Conservation (phyloP, 2,113 vertebrate species). For the Saimiri boliviensis region DNA sequence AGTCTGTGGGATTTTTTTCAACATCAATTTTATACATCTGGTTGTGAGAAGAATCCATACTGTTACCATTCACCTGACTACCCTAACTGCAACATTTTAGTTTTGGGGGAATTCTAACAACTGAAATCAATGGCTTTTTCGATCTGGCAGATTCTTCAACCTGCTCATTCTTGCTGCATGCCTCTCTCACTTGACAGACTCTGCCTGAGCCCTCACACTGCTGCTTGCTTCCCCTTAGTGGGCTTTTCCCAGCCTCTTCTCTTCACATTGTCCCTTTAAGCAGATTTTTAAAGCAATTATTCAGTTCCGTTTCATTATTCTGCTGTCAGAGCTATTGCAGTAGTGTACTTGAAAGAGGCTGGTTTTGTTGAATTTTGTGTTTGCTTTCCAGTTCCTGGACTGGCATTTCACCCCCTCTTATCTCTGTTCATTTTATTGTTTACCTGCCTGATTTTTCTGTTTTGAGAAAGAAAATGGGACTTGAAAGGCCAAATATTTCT, state of each 20-base stretch:
- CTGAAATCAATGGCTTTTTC: slow-evolving; percentile 63
- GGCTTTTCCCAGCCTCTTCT: slow-evolving; percentile 72
- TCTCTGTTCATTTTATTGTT: slow-evolving; percentile 53
- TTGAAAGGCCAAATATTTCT: slow-evolving; percentile 4
- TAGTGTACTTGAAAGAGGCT: slow-evolving; percentile 78
- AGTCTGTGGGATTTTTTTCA: neutral
- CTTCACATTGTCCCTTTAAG: slow-evolving; percentile 68
- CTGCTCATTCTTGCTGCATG: slow-evolving; percentile 52
- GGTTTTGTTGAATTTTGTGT: slow-evolving; percentile 69
- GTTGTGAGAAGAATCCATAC: neutral
- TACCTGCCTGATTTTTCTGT: slow-evolving; percentile 61
- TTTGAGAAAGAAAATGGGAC: neutral
- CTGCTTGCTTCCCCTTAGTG: slow-evolving; percentile 70
- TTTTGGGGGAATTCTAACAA: slow-evolving; percentile 65
- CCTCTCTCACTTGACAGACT: slow-evolving; percentile 68
- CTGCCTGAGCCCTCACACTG: slow-evolving; percentile 48
- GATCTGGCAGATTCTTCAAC: neutral
- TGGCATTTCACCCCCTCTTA: slow-evolving; percentile 66
- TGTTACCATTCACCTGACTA: neutral
- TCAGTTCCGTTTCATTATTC: slow-evolving; percentile 80
- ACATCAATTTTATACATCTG: neutral
- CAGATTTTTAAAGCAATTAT: slow-evolving; percentile 78
- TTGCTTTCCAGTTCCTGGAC: slow-evolving; percentile 73
- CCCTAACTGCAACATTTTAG: slow-evolving; percentile 45
- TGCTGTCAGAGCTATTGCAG: slow-evolving; percentile 74